Evolutionary conservation across 1,140 invertebrate species (phyloP).

Genomic region (Leptinotarsa undecemlineata): DNA sequence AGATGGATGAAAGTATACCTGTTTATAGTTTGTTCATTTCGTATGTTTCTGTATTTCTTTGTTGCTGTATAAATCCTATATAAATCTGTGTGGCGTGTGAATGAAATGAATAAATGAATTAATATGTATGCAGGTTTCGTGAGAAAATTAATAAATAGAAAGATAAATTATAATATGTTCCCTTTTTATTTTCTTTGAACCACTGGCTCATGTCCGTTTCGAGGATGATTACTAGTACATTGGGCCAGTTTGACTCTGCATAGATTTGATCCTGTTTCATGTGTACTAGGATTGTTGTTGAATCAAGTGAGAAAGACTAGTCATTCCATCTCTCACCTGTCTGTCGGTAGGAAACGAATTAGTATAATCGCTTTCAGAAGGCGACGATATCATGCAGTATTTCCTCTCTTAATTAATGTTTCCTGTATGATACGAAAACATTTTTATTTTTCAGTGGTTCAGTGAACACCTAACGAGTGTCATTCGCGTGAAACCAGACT

Average conservation of each 20-base stretch:
- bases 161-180: no score
- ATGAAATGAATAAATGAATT: no score
- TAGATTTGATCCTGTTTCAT: background rate
- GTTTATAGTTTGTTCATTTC: no score
- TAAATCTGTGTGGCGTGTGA: no score
- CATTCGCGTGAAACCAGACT: constrained; percentile 22
- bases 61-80: no score
- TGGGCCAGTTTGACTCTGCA: background rate
- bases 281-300: background rate
- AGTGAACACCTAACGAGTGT: background rate
- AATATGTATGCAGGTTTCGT: no score
- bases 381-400: background rate
- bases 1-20: no score
- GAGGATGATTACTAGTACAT: no score
- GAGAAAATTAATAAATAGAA: no score
- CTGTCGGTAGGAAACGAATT: background rate
- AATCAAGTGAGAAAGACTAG: constrained; percentile 10
- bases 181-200: no score
- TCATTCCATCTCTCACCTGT: constrained; percentile 9
- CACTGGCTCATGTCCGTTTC: no score
- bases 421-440: constrained; percentile 6
- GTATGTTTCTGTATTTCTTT: no score
- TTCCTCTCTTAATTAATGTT: constrained; percentile 19
- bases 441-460: background rate
- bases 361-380: constrained; percentile 1